A percentile compares a stretch with the other conserved stretches of the same genome.
Conservation (phyloP, 1,140 invertebrate genomes). For the Zaprionus nigranus region DNA sequence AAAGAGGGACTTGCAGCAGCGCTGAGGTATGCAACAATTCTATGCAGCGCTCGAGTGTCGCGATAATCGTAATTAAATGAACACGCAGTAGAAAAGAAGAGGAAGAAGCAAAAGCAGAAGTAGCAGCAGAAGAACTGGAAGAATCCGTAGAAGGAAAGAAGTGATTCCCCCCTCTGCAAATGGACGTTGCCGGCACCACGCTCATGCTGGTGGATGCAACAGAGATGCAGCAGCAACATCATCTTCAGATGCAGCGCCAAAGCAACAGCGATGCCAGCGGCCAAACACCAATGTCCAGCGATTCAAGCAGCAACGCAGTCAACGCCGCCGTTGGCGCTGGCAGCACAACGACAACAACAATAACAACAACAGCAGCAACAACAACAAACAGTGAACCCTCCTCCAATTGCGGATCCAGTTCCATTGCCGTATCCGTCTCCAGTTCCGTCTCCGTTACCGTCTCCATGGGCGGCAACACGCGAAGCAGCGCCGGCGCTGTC, state of each 20-base stretch:
- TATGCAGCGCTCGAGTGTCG: slow-evolving; percentile 14
- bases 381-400: slow-evolving; percentile 7
- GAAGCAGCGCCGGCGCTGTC: neutral
- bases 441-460: neutral
- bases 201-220: slow-evolving; percentile 56
- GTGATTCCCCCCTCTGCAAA: neutral
- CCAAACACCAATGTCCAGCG: slow-evolving; percentile 14
- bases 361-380: too few species aligned
- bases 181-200: slow-evolving; percentile 49
- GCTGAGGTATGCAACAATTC: slow-evolving; percentile 31
- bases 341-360: neutral
- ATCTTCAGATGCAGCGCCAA: slow-evolving; percentile 30
- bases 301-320: neutral
- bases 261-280: slow-evolving; percentile 28
- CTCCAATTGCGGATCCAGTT: neutral
- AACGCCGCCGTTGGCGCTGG: neutral
- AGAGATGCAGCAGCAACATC: slow-evolving; percentile 32
- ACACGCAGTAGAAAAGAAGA: neutral
- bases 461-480: neutral
- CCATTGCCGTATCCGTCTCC: neutral
- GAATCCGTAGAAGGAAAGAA: neutral
- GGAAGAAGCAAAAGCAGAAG: neutral
- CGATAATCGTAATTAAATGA: slow-evolving; percentile 12
- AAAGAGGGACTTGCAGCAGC: neutral
- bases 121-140: neutral